Conservation (phyloP, 2,888 invertebrate genomes). For the Chorisops tibialis region DNA sequence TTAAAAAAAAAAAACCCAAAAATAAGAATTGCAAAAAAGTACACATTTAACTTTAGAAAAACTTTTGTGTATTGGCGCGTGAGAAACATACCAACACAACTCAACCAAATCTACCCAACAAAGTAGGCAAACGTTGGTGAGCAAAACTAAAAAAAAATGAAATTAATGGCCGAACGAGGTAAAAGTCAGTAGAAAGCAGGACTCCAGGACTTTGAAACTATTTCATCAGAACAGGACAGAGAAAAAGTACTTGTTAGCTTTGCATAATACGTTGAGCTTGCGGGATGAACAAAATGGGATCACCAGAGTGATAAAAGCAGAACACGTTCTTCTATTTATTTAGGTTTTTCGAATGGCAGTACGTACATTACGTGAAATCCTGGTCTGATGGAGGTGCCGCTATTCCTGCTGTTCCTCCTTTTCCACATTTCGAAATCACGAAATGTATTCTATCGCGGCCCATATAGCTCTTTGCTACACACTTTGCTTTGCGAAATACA, state of each 20-base stretch:
- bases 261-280: conserved; percentile 28
- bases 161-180: conserved; percentile 24
- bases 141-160: not conserved
- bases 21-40: conserved; percentile 5
- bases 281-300: conserved; percentile 23
- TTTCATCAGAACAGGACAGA: conserved; percentile 22
- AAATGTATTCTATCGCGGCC: too few species aligned
- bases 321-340: conserved; percentile 32
- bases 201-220: conserved; percentile 27
- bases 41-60: conserved; percentile 17
- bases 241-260: conserved; percentile 25
- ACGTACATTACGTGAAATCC: not conserved
- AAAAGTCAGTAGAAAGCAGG: conserved; percentile 15
- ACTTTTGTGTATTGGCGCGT: conserved; percentile 31
- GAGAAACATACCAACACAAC: conserved; percentile 28
- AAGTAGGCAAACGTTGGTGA: too few species aligned
- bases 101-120: not conserved
- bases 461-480: not conserved
- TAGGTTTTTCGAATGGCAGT: conserved; percentile 27
- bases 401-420: not conserved
- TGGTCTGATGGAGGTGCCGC: not conserved
- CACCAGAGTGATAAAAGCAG: conserved; percentile 31
- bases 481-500: conserved; percentile 9
- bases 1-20: too few species aligned
- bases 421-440: too few species aligned